Evolutionary conservation across 2,797 vertebrate species (phyloP).

Genomic region (Pseudochirops cupreus): DNA sequence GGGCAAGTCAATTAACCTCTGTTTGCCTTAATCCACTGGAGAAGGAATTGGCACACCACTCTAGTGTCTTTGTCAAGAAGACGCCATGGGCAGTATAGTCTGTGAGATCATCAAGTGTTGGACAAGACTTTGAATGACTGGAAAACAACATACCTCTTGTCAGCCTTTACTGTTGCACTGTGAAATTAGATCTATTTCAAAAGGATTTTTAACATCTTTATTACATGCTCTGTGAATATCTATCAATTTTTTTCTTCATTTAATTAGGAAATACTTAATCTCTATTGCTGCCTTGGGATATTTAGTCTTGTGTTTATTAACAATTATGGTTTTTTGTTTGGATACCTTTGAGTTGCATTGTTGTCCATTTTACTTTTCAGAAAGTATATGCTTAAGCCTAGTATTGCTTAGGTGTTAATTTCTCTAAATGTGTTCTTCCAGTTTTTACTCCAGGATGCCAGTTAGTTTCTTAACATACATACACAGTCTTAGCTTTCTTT

Average conservation of each 20-base stretch:
- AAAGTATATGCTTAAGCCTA: not conserved
- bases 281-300: not conserved
- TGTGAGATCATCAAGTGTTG: not conserved
- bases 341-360: not conserved
- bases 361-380: not conserved
- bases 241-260: not conserved
- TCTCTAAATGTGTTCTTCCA: not conserved
- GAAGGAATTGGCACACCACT: not conserved
- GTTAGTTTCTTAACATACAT: not conserved
- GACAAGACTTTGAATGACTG: not conserved
- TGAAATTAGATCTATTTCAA: not conserved
- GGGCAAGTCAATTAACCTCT: not conserved
- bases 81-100: not conserved
- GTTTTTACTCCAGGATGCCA: not conserved
- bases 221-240: not conserved
- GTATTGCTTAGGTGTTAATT: not conserved
- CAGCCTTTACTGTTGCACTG: not conserved
- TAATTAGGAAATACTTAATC: not conserved
- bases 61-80: not conserved
- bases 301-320: not conserved
- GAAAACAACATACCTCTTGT: not conserved
- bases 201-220: not conserved
- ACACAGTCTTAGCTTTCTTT: not conserved
- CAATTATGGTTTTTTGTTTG: not conserved
- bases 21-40: not conserved